Conservation (phyloP, 2,888 invertebrate genomes). For the Cyaniris semiargus region DNA sequence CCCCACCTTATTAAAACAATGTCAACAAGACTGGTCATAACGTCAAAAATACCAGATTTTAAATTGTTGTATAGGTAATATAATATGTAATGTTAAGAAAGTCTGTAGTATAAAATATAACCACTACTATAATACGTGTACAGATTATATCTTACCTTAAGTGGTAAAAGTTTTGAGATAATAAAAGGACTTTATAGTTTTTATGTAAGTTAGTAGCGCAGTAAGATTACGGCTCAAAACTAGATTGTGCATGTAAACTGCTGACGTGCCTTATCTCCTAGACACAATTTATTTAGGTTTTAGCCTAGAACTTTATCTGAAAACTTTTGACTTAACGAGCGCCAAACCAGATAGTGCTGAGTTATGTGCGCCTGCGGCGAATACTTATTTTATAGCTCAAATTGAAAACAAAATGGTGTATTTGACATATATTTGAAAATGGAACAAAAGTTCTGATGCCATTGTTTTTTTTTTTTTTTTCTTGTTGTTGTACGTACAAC, state of each 20-base stretch:
- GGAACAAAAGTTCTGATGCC: too few species aligned
- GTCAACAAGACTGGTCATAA: too few species aligned
- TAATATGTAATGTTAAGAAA: too few species aligned
- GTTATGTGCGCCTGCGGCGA: neutral
- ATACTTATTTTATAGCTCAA: conserved; percentile 2
- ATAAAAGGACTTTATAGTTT: neutral
- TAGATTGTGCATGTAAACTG: conserved; percentile 20
- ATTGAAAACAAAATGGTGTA: conserved; percentile 13
- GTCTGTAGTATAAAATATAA: too few species aligned
- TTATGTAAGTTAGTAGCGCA: conserved; percentile 4
- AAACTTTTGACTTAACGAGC: conserved; percentile 38
- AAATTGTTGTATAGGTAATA: too few species aligned
- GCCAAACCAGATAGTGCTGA: conserved; percentile 33
- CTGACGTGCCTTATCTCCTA: conserved; percentile 28
- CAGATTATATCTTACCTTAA: neutral
- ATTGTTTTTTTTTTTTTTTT: neutral
- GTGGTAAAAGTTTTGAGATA: neutral
- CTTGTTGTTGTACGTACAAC: too few species aligned
- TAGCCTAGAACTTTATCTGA: conserved; percentile 36
- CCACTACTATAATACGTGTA: neutral
- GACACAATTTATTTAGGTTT: conserved; percentile 35
- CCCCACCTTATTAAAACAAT: too few species aligned
- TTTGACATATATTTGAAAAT: neutral
- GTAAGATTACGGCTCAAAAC: neutral
- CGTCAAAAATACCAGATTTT: too few species aligned